Base-by-base conservation (phyloP, 2,797 vertebrate species). In the Notolepis coatsorum region DNA sequence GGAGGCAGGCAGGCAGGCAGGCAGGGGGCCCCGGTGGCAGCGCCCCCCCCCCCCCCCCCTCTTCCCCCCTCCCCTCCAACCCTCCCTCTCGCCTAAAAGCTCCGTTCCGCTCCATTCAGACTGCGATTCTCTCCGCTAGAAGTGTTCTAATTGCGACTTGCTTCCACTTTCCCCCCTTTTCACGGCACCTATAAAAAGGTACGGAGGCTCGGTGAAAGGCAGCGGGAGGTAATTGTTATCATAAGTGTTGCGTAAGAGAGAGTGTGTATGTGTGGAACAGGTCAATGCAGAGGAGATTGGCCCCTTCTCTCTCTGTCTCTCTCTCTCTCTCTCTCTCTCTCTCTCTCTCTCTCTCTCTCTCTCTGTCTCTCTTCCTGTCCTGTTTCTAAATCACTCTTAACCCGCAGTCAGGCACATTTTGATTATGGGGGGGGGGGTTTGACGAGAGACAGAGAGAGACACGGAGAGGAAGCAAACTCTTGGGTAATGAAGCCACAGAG, bases 401-500 rank as follows among this genome's bases (percentile, higher is more conserved):
- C 80, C 77, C 67, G 54, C 80, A 83, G 82, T 82, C 76, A 82
- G 84, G 82, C 83, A 78, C 78, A 68, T 91, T 82, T 87, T 20
- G 77, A 86, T 89, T 86, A 91, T 87, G 73, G 75, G 82, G 62
- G 31, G 73, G 75, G 82, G 62, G 31, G 88, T 86, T 87, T 84
- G 85, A 88, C 83, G 79, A 79, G 77, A 25, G 5, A 81, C 78
- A 75, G 79, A 75, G 70, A 84, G 77, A 76, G 79, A 68, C 71
- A 66, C 71, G 20, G 74, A 41, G 59, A 71, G 76, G 84, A 73
- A 87, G 83, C 85, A 82, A 81, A n/a, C 79, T 71, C 77, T 84
- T 82, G 80, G 83, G 84, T 89, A 90, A 89, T 90, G 88, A 87
- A 86, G 85, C 84, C 84, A 83, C 84, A 80, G 84, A 85, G 82